Evolutionary conservation across 2,113 vertebrate species (phyloP), one percentile per base, ranked within the genome.

Genomic region (Mustela nigripes): DNA sequence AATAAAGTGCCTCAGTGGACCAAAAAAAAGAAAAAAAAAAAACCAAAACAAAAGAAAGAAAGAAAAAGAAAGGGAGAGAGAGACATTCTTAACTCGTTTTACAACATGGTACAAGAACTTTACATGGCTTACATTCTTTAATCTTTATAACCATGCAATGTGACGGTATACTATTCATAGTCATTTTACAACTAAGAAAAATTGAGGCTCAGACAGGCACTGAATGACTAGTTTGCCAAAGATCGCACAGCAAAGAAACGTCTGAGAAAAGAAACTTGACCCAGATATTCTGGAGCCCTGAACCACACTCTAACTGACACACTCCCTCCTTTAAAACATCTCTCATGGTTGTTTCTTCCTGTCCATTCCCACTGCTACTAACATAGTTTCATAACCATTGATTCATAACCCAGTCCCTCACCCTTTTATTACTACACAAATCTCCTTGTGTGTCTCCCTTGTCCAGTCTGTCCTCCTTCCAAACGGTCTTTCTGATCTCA

Each of bases 141-240:
- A 60, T 71, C 26, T 31, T 74, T 73, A 36, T 60, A 71, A 89
- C 9, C 18, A 16, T 60, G 19, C 4, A 11, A 6, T 76, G 69
- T 76, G 26, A 85, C 39, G 21, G 11, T 48, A 50, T 60, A 21
- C 11, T 62, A 69, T 39, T 71, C 60, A 84, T 56, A 62, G 58
- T 89, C 48, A 81, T 78, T 91, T 91, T 58, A 91, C 19, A 92
- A 56, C 73, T 89, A 33, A 89, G 69, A 19, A 76, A 60, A 87
- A 91, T 11, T 86, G 33, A 67, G n/a, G 16, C 16, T 87, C 16
- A 53, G 15, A 53, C 11, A 67, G 60, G 42, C 42, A 89, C 33
- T 3, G 22, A 81, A 62, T 65, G 18, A 58, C 21, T 76, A 0
- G 15, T 67, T 82, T 94, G 56, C 71, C 50, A 65, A 87, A 82